These are phyloP conservation scores for Oreohelix idahoensis DNA, from an alignment of 1,140 invertebrate species.

Conservation along the genomic window DNA sequence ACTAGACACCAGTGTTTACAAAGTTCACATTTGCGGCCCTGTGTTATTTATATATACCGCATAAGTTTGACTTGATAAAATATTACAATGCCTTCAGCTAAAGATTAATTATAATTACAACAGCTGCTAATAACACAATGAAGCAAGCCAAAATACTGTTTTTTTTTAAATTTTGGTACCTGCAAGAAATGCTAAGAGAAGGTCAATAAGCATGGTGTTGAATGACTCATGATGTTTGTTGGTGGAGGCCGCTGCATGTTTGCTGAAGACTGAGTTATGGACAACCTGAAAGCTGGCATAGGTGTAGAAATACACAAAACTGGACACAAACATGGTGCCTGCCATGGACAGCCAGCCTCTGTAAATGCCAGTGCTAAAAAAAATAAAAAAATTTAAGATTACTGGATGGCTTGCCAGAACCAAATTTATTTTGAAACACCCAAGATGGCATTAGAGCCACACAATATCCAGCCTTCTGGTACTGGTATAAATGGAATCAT, in stretches of 20 bases:
- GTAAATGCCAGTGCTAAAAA: slow-evolving; percentile 80
- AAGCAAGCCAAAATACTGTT: background rate
- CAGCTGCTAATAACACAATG: no score
- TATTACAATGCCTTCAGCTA: no score
- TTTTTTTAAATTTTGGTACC: slow-evolving; percentile 72
- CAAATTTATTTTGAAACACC: no score
- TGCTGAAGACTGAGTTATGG: slow-evolving; percentile 23
- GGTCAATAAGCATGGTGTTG: slow-evolving; percentile 73
- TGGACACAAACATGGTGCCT: slow-evolving; percentile 86
- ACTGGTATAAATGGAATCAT: no score
- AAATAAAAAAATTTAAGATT: background rate
- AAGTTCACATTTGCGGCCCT: no score
- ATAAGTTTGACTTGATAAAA: no score
- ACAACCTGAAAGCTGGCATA: slow-evolving; percentile 85
- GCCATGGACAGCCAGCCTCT: slow-evolving; percentile 88
- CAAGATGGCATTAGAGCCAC: no score
- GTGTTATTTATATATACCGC: no score
- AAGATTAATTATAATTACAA: no score
- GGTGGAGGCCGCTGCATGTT: slow-evolving; percentile 77
- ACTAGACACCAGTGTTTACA: no score
- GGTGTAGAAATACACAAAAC: slow-evolving; percentile 95
- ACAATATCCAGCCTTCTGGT: no score
- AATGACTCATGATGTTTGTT: background rate
- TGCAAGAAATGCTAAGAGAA: slow-evolving; percentile 83
- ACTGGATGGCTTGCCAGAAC: background rate